A percentile compares a stretch with the other conserved stretches of the same genome.
Evolutionary conservation across 1,140 invertebrate genomes (phyloP).

Genomic region (Apis dorsata): DNA sequence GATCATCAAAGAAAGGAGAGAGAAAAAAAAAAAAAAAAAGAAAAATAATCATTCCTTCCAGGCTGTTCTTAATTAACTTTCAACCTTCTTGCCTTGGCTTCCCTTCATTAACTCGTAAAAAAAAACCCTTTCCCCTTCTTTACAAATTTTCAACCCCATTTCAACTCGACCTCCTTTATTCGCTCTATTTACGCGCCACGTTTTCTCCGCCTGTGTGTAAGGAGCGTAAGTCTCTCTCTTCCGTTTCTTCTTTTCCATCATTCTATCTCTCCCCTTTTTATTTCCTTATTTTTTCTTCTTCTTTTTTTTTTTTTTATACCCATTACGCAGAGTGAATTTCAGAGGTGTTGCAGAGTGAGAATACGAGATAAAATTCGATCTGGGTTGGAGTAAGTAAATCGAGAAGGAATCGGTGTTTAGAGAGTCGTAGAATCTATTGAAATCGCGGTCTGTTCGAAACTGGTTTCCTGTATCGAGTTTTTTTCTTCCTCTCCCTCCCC

Average conservation of each 20-base stretch:
- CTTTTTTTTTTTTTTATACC: not conserved
- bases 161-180: constrained; percentile 41
- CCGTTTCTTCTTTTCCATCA: not conserved
- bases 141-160: constrained; percentile 39
- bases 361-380: not conserved
- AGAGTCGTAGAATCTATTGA: not conserved
- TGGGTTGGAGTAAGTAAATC: not conserved
- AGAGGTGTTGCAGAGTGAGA: not conserved
- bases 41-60: not conserved
- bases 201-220: not conserved
- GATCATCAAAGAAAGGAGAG: not conserved
- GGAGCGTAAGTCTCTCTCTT: not conserved
- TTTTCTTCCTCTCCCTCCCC: not conserved
- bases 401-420: not conserved
- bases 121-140: constrained; percentile 20
- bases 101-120: constrained; percentile 23
- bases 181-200: constrained; percentile 26
- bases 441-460: not conserved
- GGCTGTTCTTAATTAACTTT: constrained; percentile 33
- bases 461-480: not conserved
- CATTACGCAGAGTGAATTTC: too few relatives aligned
- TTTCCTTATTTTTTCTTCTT: not conserved
- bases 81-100: not conserved
- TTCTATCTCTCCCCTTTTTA: not conserved
- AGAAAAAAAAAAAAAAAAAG: not conserved